Evolutionary conservation across 2,113 vertebrate genomes (phyloP).

Genomic region (Origma solitaria): DNA sequence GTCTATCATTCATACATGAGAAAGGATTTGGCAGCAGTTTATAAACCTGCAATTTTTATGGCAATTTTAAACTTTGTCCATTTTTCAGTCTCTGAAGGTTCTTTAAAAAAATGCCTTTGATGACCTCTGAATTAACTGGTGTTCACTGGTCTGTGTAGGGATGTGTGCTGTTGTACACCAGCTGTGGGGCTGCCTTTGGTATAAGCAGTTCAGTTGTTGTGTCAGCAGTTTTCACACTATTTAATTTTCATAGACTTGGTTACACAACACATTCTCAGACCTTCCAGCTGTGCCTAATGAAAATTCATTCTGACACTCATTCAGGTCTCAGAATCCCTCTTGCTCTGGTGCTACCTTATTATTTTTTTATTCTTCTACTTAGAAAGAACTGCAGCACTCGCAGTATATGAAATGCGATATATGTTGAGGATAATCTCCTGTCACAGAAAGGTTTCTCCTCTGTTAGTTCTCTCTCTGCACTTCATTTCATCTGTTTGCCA

Average conservation of each 20-base stretch:
- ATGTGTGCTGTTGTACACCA: background rate
- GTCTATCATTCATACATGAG: background rate
- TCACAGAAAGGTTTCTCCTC: background rate
- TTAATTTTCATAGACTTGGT: constrained; percentile 33
- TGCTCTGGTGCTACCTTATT: background rate
- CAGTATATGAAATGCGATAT: background rate
- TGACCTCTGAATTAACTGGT: background rate
- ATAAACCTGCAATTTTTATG: background rate
- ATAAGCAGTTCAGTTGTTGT: background rate
- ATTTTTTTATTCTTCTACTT: background rate
- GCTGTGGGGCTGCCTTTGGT: background rate
- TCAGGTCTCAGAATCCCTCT: background rate
- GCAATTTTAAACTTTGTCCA: background rate
- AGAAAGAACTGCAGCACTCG: background rate
- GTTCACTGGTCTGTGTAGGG: background rate
- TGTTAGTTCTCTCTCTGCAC: background rate
- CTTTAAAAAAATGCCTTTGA: background rate
- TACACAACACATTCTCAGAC: constrained; percentile 11
- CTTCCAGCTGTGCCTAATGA: constrained; percentile 44
- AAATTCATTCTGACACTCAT: constrained; percentile 5
- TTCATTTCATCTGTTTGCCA: background rate
- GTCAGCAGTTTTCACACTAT: constrained; percentile 24
- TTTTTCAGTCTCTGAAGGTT: background rate
- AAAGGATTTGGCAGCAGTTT: background rate
- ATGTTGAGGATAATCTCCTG: background rate